phyloP scores from a whole-genome alignment of 2,888 invertebrate genomes.

The Erebia palarica region DNA sequence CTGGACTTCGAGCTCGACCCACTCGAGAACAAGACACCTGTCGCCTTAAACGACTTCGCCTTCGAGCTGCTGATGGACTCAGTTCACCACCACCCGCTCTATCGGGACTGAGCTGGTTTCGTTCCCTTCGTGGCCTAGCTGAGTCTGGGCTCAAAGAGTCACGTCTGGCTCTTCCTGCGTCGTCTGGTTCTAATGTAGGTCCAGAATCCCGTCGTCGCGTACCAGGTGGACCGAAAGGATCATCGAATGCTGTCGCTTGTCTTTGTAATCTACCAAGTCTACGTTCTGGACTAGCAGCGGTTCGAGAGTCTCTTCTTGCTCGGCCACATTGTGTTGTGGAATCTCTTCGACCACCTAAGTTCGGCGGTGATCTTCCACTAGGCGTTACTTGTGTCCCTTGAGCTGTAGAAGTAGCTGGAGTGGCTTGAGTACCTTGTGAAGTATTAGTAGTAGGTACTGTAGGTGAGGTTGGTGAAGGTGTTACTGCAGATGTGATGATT shows the following conservation, averaged over 20 bases:
- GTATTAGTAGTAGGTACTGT: constrained; percentile 68
- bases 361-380: constrained; percentile 69
- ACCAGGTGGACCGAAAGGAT: constrained; percentile 88
- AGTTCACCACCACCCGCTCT: constrained; percentile 90
- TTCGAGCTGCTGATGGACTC: constrained; percentile 88
- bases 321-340: constrained; percentile 92
- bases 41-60: constrained; percentile 86
- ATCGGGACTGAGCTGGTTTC: constrained; percentile 90
- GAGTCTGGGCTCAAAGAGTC: constrained; percentile 96
- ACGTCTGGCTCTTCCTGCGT: constrained; percentile 88
- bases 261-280: constrained; percentile 88
- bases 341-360: constrained; percentile 86
- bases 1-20: constrained; percentile 84
- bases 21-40: constrained; percentile 90
- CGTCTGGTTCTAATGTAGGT: constrained; percentile 92
- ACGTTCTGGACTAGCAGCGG: constrained; percentile 86
- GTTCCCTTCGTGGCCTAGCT: constrained; percentile 88
- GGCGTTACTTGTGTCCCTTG: constrained; percentile 59
- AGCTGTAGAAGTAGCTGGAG: constrained; percentile 49
- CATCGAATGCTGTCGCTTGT: constrained; percentile 95
- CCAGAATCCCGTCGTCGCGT: constrained; percentile 89
- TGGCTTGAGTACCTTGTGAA: constrained; percentile 58
- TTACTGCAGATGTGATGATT: constrained; percentile 91
- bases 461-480: constrained; percentile 91
- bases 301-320: constrained; percentile 86